Conservation (phyloP, 1,140 invertebrate genomes). For the Plectus sambesii region DNA sequence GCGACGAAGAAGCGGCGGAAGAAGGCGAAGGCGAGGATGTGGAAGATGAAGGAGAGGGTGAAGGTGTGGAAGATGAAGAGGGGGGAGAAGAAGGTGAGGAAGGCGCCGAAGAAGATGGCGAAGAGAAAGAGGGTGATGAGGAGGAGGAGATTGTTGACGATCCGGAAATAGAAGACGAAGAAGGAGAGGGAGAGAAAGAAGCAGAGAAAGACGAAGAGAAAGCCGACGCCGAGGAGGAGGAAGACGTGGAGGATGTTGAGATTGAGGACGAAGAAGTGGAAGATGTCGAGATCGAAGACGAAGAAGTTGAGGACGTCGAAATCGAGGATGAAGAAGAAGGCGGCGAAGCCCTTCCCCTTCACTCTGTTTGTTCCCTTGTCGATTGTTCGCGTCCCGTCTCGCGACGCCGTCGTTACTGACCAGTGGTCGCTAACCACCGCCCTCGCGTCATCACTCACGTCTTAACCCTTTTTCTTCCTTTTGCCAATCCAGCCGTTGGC, state of each 20-base stretch:
- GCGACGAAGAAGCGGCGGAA: no score
- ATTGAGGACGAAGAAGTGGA: slow-evolving; percentile 5
- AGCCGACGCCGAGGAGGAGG: slow-evolving; percentile 13
- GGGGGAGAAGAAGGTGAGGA: slow-evolving; percentile 19
- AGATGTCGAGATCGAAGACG: slow-evolving; percentile 10
- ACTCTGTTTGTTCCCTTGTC: no score
- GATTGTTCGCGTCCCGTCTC: no score
- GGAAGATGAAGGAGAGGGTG: no score
- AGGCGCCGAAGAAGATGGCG: slow-evolving; percentile 11
- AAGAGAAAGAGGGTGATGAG: slow-evolving; percentile 16
- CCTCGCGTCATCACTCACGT: no score
- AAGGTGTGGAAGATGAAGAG: slow-evolving; percentile 23
- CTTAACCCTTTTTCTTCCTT: no score
- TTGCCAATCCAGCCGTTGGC: no score
- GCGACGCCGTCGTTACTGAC: no score
- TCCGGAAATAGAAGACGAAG: slow-evolving; percentile 7
- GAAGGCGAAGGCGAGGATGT: no score
- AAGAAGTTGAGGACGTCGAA: slow-evolving; percentile 14
- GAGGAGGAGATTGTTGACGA: slow-evolving; percentile 1
- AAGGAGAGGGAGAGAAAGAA: slow-evolving; percentile 20
- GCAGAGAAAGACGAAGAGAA: slow-evolving; percentile 15
- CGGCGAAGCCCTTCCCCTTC: no score
- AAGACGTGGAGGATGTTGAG: slow-evolving; percentile 9
- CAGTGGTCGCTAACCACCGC: no score
- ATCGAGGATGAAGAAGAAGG: slow-evolving; percentile 17